Evolutionary conservation across 2,797 vertebrate genomes (phyloP).

Genomic region (Loris lydekkerianus): DNA sequence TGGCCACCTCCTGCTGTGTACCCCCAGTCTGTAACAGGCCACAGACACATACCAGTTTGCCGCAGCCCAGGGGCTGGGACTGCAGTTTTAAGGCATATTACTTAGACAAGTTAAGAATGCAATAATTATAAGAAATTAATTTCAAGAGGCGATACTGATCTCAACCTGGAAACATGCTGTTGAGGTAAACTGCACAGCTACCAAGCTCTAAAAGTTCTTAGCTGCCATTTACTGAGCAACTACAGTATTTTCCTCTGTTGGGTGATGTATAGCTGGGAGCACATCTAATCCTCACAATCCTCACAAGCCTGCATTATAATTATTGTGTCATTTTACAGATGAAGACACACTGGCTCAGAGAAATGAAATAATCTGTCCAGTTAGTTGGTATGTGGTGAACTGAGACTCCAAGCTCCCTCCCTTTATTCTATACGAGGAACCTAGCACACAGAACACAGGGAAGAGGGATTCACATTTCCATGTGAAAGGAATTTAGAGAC

Average conservation of each 20-base stretch:
- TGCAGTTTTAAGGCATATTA: background rate
- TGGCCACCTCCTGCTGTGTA: too few relatives aligned
- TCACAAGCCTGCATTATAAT: background rate
- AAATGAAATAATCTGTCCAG: background rate
- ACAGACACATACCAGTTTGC: too few relatives aligned
- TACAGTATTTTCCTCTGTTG: background rate
- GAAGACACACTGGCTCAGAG: background rate
- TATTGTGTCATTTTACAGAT: background rate
- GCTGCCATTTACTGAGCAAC: background rate
- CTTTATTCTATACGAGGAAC: background rate
- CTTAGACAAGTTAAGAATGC: background rate
- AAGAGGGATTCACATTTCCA: background rate
- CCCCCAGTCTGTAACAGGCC: too few relatives aligned
- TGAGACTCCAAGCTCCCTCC: background rate
- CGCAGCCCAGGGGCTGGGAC: too few relatives aligned
- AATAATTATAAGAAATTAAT: background rate
- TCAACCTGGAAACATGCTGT: background rate
- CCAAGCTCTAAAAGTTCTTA: background rate
- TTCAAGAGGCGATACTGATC: background rate
- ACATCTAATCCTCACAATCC: background rate
- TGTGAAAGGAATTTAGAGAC: conserved; percentile 42
- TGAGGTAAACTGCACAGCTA: background rate
- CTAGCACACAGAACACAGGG: background rate
- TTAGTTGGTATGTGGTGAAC: background rate
- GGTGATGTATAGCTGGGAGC: background rate